Conservation (phyloP, 2,888 invertebrate species). For the Scaeva pyrastri region DNA sequence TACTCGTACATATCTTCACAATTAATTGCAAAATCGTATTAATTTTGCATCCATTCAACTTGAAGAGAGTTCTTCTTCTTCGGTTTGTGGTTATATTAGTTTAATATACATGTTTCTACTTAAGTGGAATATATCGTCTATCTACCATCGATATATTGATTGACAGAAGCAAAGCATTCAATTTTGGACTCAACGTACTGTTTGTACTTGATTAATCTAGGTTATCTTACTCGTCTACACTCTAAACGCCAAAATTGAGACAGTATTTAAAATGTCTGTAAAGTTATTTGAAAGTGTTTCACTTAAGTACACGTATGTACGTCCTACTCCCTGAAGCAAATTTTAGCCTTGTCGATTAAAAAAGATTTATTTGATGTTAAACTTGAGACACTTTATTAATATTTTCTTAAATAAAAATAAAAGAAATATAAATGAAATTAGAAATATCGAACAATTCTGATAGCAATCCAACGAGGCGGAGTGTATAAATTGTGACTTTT, state of each 20-base stretch:
- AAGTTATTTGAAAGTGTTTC: too few species aligned
- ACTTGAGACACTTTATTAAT: too few species aligned
- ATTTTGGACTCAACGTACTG: constrained; percentile 14
- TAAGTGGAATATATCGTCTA: not conserved
- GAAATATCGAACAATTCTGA: too few species aligned
- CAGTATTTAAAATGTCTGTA: too few species aligned
- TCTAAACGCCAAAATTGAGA: too few species aligned
- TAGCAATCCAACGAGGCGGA: not conserved
- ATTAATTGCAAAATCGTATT: not conserved
- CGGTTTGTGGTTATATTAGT: not conserved
- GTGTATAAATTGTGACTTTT: not conserved
- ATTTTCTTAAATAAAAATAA: too few species aligned
- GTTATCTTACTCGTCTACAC: constrained; percentile 58
- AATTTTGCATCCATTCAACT: not conserved
- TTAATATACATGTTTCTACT: not conserved
- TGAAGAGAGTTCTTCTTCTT: not conserved
- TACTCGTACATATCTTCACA: too few species aligned
- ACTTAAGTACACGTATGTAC: too few species aligned
- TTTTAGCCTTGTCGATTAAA: too few species aligned
- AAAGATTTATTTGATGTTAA: too few species aligned
- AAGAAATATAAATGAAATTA: too few species aligned
- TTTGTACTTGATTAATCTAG: constrained; percentile 45
- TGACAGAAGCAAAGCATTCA: constrained; percentile 1
- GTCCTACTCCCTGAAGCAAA: too few species aligned
- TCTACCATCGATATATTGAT: not conserved